A percentile compares a stretch with the other conserved stretches of the same genome.
These are phyloP conservation scores for Gymnobelideus leadbeateri DNA, from an alignment of 2,113 vertebrate genomes.

Conservation along the genomic window DNA sequence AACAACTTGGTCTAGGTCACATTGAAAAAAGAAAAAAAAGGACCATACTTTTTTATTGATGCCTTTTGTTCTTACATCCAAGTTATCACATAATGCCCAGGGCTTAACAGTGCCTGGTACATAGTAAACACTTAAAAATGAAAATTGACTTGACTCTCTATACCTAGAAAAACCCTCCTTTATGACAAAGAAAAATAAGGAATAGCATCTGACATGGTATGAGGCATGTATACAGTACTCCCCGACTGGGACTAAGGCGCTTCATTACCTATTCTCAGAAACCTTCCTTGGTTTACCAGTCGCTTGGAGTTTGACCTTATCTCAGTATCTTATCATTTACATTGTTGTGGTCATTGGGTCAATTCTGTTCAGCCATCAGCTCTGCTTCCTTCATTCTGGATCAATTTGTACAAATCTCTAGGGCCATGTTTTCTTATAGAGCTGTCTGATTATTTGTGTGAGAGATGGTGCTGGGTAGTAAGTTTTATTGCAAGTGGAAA, in stretches of 20 bases:
- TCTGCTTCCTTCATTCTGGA: not conserved
- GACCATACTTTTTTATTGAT: not conserved
- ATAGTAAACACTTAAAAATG: not conserved
- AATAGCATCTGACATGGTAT: not conserved
- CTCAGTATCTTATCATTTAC: not conserved
- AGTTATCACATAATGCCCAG: not conserved
- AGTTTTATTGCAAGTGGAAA: not conserved
- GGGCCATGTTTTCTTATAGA: too few relatives aligned
- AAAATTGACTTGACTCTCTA: not conserved
- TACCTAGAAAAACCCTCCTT: not conserved
- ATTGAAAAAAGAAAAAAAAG: not conserved
- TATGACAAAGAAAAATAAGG: not conserved
- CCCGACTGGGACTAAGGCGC: not conserved
- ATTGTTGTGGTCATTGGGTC: not conserved
- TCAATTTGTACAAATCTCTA: not conserved
- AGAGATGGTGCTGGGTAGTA: not conserved
- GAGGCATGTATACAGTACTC: not conserved
- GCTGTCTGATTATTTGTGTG: not conserved
- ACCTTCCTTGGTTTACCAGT: not conserved
- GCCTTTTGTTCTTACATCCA: not conserved
- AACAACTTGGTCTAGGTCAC: not conserved
- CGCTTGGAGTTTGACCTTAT: not conserved
- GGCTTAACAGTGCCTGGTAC: not conserved
- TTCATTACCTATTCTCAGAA: not conserved
- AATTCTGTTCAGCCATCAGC: not conserved